These are phyloP conservation scores for Pinna nobilis DNA, from an alignment of 1,140 invertebrate genomes.

Conservation along the genomic window DNA sequence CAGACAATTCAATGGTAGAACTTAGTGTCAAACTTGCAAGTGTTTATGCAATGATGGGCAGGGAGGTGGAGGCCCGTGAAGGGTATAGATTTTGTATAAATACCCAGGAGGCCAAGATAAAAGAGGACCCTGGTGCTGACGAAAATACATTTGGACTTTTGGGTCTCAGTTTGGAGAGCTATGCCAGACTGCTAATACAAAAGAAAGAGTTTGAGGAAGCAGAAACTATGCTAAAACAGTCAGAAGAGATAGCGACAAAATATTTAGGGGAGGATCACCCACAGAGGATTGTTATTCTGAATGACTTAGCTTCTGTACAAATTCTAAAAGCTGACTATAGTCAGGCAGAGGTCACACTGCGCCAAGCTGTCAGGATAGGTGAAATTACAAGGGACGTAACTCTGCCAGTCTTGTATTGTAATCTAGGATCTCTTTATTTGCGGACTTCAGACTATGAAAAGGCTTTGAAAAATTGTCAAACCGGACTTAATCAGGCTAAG, in stretches of 20 bases:
- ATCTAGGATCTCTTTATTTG: conserved; percentile 87
- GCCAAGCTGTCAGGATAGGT: conserved; percentile 83
- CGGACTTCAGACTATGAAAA: conserved; percentile 82
- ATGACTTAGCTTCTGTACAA: conserved; percentile 88
- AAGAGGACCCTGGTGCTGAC: conserved; percentile 77
- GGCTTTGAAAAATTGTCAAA: conserved; percentile 83
- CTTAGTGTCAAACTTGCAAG: conserved; percentile 81
- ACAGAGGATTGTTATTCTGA: conserved; percentile 85
- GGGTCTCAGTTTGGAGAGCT: conserved; percentile 87
- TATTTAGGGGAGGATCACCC: conserved; percentile 82
- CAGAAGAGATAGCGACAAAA: conserved; percentile 81
- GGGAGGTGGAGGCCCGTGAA: conserved; percentile 81
- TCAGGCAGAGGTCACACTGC: conserved; percentile 83
- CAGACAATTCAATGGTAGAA: conserved; percentile 86
- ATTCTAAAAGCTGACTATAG: conserved; percentile 81
- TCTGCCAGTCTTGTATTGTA: conserved; percentile 85
- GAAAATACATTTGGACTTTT: conserved; percentile 80
- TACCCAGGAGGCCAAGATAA: conserved; percentile 79
- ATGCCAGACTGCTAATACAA: conserved; percentile 84
- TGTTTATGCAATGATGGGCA: conserved; percentile 78
- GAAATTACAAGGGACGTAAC: conserved; percentile 77
- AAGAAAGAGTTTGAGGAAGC: conserved; percentile 80
- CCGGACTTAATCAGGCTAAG: conserved; percentile 82
- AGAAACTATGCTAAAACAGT: conserved; percentile 81
- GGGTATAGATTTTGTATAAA: conserved; percentile 87